Base-by-base conservation (phyloP, 1,140 invertebrate species). In the Lineus longissimus region DNA sequence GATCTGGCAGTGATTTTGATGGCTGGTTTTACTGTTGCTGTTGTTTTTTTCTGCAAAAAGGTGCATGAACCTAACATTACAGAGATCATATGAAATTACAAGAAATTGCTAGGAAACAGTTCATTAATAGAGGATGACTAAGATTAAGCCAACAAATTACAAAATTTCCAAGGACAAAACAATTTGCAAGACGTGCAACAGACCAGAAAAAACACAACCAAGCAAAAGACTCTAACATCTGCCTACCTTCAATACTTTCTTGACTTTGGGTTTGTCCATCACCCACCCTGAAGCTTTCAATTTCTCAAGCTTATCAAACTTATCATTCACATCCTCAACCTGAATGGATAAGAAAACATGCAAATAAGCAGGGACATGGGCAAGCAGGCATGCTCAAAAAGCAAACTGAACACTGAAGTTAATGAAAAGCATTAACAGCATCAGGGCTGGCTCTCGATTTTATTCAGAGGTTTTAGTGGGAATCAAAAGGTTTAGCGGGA, bases 281-380 rank as follows among this genome's bases (percentile, higher is more conserved):
- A 73, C 62, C 78, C 78, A 81, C 45, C 74, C 73, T 22, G 69
- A 72, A 1, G 66, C 68, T 55, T 76, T 61, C 7, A 75, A 63
- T 57, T 72, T 72, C 9, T 66, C 64, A 11, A 81, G 59, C 9
- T 73, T 63, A 17, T 31, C 59, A 71, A 81, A 81, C 55, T 78
- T 76, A 2, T 54, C 62, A 60, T 78, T 63, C 0, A 80, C 77
- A 74, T 81, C 78, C 62, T 79, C 76, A 22, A 78, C 76, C 78
- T 80, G 51, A 40, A 13, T 36, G 6, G 33, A 36, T 41, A 57
- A 41, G 30, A 62, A 51, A 57, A 51, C 30, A 47, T 55, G 2
- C 2, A 19, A 33, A 66, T 57, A 30, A n/a, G n/a, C n/a, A n/a
- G n/a, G n/a, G n/a, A n/a, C n/a, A n/a, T 54, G 33, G 55, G 59